Conservation (phyloP, 2,888 invertebrate species). For the Epirrhoe alternata region DNA sequence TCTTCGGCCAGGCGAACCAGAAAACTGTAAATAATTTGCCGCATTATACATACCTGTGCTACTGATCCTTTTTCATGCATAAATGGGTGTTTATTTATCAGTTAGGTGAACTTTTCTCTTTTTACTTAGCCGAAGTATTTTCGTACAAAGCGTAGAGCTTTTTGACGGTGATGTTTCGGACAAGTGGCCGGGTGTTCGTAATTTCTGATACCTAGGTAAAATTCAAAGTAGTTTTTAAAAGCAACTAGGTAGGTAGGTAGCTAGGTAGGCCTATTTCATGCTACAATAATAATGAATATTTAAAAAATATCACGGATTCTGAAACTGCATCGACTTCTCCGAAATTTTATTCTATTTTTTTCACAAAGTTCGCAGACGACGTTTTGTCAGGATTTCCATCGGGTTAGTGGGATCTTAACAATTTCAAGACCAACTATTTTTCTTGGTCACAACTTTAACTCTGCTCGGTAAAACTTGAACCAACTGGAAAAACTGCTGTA, state of each 20-base stretch:
- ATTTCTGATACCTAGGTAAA: no score
- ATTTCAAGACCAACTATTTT: conserved; percentile 52
- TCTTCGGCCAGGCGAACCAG: conserved; percentile 44
- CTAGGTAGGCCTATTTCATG: no score
- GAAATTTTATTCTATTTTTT: conserved; percentile 41
- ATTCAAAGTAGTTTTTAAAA: no score
- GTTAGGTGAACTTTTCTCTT: neutral
- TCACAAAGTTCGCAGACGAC: conserved; percentile 51
- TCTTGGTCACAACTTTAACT: conserved; percentile 48
- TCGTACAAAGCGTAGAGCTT: no score
- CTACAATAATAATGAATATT: neutral
- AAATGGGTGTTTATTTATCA: neutral
- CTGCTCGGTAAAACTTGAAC: conserved; percentile 53
- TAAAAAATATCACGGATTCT: neutral
- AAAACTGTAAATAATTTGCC: conserved; percentile 59
- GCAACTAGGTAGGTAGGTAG: no score
- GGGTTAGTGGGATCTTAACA: conserved; percentile 34
- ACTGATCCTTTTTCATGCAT: neutral
- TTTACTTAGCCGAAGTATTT: neutral
- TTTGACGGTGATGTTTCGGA: no score
- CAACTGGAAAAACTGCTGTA: conserved; percentile 46
- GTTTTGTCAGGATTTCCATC: conserved; percentile 50
- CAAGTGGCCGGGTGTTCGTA: no score
- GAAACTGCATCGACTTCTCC: conserved; percentile 12
- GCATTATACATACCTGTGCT: conserved; percentile 33